Conservation (phyloP, 2,888 invertebrate genomes). For the Eupeodes luniger region DNA sequence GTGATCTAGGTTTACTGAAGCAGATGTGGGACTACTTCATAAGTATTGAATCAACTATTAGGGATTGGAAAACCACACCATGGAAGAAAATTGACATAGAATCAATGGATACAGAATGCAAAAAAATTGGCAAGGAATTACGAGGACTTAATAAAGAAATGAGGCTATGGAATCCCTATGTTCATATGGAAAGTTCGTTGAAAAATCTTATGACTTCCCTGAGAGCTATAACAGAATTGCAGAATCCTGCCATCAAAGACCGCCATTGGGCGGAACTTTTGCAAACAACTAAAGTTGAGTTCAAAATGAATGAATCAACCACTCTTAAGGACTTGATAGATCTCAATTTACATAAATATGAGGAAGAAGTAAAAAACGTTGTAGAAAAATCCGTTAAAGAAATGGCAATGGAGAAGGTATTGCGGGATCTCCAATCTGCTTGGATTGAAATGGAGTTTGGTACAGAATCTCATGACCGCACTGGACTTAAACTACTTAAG, state of each 20-base stretch:
- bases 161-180: constrained; percentile 91
- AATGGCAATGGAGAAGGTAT: constrained; percentile 97
- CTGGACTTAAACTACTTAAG: constrained; percentile 90
- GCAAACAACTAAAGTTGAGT: constrained; percentile 92
- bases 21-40: constrained; percentile 95
- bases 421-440: constrained; percentile 92
- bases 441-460: constrained; percentile 94
- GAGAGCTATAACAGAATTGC: constrained; percentile 95
- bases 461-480: constrained; percentile 91
- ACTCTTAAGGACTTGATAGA: constrained; percentile 94
- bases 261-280: constrained; percentile 97
- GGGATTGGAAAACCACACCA: constrained; percentile 96
- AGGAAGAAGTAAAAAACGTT: constrained; percentile 97
- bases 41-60: constrained; percentile 91
- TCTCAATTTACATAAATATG: constrained; percentile 95
- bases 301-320: constrained; percentile 86
- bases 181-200: constrained; percentile 91
- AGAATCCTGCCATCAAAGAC: constrained; percentile 96
- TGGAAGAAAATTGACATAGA: constrained; percentile 98
- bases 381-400: constrained; percentile 98
- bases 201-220: constrained; percentile 97
- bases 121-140: constrained; percentile 94
- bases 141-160: constrained; percentile 92
- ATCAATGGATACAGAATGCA: constrained; percentile 97
- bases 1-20: constrained; percentile 91